These are phyloP conservation scores for Tolmerus cingulatus DNA, from an alignment of 2,888 invertebrate species.

Conservation along the genomic window DNA sequence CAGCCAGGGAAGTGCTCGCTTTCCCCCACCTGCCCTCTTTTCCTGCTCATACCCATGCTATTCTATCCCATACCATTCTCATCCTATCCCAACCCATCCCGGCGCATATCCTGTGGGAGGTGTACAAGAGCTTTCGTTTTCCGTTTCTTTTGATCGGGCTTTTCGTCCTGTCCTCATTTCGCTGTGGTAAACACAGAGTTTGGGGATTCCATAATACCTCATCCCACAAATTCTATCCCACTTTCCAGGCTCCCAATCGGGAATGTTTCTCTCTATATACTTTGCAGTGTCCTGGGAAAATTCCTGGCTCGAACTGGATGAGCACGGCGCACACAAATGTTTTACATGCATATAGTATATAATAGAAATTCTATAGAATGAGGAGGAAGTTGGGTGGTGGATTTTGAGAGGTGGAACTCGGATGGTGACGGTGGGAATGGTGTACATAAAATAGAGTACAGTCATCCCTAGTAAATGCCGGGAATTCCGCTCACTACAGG, in stretches of 20 bases:
- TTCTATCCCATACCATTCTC: not conserved
- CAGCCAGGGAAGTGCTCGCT: not conserved
- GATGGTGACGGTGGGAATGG: not conserved
- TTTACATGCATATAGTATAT: not conserved
- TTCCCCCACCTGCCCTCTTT: too few species aligned
- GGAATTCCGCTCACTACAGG: conserved; percentile 24
- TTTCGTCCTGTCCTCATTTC: conserved; percentile 28
- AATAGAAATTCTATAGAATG: not conserved
- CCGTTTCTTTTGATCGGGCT: conserved; percentile 30
- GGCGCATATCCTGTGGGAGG: not conserved
- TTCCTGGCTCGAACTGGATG: not conserved
- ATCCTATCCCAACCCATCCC: not conserved
- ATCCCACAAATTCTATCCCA: not conserved
- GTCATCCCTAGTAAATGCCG: conserved; percentile 28
- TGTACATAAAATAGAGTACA: not conserved
- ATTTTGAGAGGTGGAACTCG: not conserved
- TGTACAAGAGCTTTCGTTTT: conserved; percentile 23
- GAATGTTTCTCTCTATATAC: not conserved
- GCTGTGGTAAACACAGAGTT: conserved; percentile 5
- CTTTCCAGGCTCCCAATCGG: not conserved
- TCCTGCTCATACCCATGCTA: not conserved
- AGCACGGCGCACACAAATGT: not conserved
- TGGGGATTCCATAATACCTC: not conserved
- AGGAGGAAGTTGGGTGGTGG: not conserved
- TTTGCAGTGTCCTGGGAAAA: not conserved